Base-by-base conservation (phyloP, 2,113 vertebrate species). In the Brachypodius melanocephalos region DNA sequence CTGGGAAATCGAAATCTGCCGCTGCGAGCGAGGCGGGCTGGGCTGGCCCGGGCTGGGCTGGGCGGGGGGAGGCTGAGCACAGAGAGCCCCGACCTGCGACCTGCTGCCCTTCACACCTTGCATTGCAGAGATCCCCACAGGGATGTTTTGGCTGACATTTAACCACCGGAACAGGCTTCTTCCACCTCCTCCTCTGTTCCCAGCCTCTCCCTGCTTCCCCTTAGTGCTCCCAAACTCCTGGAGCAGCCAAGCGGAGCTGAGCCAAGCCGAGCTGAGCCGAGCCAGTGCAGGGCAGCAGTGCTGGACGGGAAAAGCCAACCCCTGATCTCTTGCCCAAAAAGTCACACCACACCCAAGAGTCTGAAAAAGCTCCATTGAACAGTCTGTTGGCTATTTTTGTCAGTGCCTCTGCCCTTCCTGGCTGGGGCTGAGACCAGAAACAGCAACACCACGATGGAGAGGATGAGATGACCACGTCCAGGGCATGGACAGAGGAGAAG, bases 391-490 rank as follows among this genome's bases (percentile, higher is more conserved):
- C 55, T 96, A 88, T 90, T 95, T 97, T 88, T 95, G 36, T 84
- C 79, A 9, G 75, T 16, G 90, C 46, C 79, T 82, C 92, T 91
- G 88, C 95, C 95, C 92, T 96, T 94, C 94, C 95, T 96, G 95
- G 67, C 75, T 5, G 21, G 59, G 59, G 51, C 90, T 86, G 88
- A 74, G 85, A 74, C 5, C 82, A 93, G 90, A 84, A 93, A 49
- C 72, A 51, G 85, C 45, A 93, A 46, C 1, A 12, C 26, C 82
- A 55, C 4, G 15, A 17, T 0, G 1, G 43, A 51, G 68, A 58
- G 68, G 95, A 90, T 95, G 93, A 81, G 72, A 62, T 3, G 5
- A 34, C 43, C 6, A 0, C 5, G 0, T 78, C 69, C 80, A 55
- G 68, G 34, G 43, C 34, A 71, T 0, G 38, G 76, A 25, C 0